These are phyloP conservation scores for Cyanoramphus novaezelandiae DNA, from an alignment of 2,113 vertebrate genomes.

Conservation along the genomic window DNA sequence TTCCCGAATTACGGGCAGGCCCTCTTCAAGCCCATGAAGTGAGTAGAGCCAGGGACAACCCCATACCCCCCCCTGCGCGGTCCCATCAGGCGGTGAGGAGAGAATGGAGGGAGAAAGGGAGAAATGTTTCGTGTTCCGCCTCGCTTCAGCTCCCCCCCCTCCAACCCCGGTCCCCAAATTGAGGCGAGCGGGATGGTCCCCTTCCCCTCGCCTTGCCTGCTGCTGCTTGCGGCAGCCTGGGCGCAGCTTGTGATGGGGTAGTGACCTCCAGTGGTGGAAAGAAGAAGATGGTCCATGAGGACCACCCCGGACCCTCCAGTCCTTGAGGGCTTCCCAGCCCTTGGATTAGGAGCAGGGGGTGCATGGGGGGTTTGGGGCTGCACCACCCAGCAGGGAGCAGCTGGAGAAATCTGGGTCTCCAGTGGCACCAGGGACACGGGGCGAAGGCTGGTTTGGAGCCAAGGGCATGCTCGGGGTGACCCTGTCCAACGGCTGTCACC, in stretches of 20 bases:
- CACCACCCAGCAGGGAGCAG: neutral
- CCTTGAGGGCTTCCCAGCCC: neutral
- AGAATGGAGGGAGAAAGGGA: neutral
- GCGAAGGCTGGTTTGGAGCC: neutral
- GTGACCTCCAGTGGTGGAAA: conserved; percentile 65
- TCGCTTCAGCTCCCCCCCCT: accelerated
- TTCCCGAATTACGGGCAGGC: conserved; percentile 80
- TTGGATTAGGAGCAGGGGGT: neutral
- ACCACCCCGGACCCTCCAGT: neutral
- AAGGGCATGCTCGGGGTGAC: neutral
- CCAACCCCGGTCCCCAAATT: neutral
- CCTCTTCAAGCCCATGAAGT: conserved; percentile 86
- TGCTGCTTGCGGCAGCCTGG: neutral
- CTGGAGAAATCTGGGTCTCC: neutral
- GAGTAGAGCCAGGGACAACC: conserved; percentile 24
- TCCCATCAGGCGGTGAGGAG: neutral
- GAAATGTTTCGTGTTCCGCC: neutral
- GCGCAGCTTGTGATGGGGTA: neutral
- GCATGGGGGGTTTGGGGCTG: accelerated
- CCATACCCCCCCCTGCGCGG: accelerated
- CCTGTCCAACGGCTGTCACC: accelerated
- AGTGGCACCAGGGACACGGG: neutral
- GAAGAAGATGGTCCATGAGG: neutral
- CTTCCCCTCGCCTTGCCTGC: neutral
- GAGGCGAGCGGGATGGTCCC: too few species aligned